Evolutionary conservation across 2,888 invertebrate species (phyloP).

Genomic region (Leptopilina drosophilae): DNA sequence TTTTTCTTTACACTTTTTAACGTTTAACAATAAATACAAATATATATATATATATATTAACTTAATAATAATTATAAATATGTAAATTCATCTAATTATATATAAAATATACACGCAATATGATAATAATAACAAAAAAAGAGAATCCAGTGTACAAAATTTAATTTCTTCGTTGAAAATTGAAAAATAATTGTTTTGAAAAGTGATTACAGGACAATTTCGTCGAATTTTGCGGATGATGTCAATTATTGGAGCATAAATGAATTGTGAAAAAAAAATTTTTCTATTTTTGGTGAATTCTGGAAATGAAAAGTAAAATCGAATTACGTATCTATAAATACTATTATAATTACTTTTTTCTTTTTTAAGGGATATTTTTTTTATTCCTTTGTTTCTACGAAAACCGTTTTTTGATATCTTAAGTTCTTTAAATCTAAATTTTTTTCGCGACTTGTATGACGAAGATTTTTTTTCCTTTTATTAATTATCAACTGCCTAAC

Average conservation of each 20-base stretch:
- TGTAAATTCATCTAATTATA: too few species aligned
- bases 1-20: conserved; percentile 9
- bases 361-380: conserved; percentile 7
- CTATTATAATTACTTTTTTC: too few species aligned
- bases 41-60: too few species aligned
- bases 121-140: too few species aligned
- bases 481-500: conserved; percentile 33
- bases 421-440: conserved; percentile 27
- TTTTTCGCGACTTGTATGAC: conserved; percentile 22
- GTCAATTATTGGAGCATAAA: not conserved
- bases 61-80: too few species aligned
- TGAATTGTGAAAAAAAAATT: not conserved
- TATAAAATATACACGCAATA: too few species aligned
- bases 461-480: not conserved
- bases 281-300: not conserved
- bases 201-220: not conserved
- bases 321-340: not conserved
- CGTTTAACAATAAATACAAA: conserved; percentile 3
- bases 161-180: not conserved
- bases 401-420: conserved; percentile 6
- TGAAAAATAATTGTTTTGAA: not conserved
- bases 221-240: too few species aligned
- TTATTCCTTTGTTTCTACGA: not conserved
- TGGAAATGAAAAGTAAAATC: conserved; percentile 27
- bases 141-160: too few species aligned